A percentile compares a stretch with the other conserved stretches of the same genome.
These are phyloP conservation scores for Acanthornis magna DNA, from an alignment of 2,797 vertebrate genomes.

Conservation along the genomic window DNA sequence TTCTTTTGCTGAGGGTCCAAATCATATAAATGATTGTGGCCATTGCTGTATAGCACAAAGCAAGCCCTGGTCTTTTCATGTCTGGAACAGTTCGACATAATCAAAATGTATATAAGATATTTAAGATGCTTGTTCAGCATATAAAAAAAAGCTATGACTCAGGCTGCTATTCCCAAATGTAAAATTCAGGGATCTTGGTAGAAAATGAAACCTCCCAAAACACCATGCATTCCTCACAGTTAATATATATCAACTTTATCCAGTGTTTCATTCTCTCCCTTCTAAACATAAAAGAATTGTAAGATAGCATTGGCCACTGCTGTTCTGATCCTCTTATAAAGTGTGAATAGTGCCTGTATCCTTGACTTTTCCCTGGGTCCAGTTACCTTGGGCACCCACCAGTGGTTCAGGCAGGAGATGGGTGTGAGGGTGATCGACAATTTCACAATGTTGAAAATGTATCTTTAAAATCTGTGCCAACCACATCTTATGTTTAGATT, in stretches of 20 bases:
- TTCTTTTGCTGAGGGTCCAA: constrained; percentile 13
- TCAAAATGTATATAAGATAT: not conserved
- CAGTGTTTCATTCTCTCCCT: not conserved
- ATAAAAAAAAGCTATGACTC: not conserved
- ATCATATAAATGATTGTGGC: not conserved
- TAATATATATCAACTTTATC: not conserved
- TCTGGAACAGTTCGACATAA: not conserved
- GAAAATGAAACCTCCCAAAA: not conserved
- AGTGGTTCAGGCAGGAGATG: not conserved
- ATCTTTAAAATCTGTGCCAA: not conserved
- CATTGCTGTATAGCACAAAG: not conserved
- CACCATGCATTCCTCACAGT: not conserved
- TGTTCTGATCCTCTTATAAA: not conserved
- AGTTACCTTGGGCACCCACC: not conserved
- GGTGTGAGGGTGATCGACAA: not conserved
- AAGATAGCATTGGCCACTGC: not conserved
- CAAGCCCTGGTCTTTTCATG: not conserved
- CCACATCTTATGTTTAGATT: not conserved
- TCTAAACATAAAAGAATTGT: not conserved
- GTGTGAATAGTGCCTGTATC: not conserved
- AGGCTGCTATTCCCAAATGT: not conserved
- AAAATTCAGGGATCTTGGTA: not conserved
- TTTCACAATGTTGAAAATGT: not conserved
- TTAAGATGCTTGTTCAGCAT: not conserved
- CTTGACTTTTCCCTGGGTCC: not conserved